Evolutionary conservation across 2,888 invertebrate genomes (phyloP).

Genomic region (Zaprionus obscuricornis): DNA sequence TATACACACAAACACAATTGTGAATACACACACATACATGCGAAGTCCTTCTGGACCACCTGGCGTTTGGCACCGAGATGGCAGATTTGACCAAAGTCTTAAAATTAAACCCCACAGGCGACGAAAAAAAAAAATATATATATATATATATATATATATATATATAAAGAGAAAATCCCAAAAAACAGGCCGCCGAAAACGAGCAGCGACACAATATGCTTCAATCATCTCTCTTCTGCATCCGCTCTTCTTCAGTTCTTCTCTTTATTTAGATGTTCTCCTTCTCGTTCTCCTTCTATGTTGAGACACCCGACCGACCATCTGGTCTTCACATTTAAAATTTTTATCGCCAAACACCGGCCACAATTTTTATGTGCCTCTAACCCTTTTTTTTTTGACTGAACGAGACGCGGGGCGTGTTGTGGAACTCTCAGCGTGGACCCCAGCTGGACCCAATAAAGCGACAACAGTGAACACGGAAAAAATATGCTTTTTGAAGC

Average conservation of each 20-base stretch:
- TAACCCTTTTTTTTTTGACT: conserved; percentile 49
- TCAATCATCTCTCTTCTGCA: conserved; percentile 1
- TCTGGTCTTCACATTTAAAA: conserved; percentile 64
- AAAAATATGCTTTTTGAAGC: conserved; percentile 65
- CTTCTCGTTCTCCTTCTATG: too few relatives aligned
- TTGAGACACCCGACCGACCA: too few relatives aligned
- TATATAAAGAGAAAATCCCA: conserved; percentile 17
- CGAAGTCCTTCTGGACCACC: conserved; percentile 3
- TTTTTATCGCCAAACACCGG: conserved; percentile 64
- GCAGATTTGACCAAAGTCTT: conserved; percentile 16
- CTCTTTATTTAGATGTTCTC: conserved; percentile 3
- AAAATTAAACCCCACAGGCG: too few relatives aligned
- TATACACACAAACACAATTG: too few relatives aligned
- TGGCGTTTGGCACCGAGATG: conserved; percentile 32
- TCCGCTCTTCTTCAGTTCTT: neutral
- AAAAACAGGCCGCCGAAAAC: conserved; percentile 67
- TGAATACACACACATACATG: too few relatives aligned
- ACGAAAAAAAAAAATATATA: too few relatives aligned
- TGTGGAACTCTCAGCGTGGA: neutral
- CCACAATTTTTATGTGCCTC: conserved; percentile 58
- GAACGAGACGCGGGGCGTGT: neutral
- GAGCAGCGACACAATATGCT: conserved; percentile 72
- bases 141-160: too few relatives aligned
- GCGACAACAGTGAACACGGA: conserved; percentile 5
- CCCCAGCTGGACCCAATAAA: conserved; percentile 23